Evolutionary conservation across 2,888 invertebrate genomes (phyloP), one percentile per base, ranked within the genome.

Genomic region (Macrosoma leucophasiata): DNA sequence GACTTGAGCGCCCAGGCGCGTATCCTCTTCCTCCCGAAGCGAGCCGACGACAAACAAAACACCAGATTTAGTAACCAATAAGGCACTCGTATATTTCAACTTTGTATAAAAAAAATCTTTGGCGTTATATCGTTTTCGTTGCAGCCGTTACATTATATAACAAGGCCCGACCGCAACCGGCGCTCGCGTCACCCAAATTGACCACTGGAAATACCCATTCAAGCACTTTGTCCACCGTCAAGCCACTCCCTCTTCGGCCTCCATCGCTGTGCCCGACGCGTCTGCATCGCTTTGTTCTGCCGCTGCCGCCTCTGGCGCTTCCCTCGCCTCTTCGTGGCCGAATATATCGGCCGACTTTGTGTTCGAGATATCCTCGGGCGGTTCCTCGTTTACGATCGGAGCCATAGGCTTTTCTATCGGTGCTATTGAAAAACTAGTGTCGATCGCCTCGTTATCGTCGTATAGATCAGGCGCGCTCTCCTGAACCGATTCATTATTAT

Each of bases 1-100:
- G 66, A 87, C 89, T 91, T 90, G 91, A 91, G 89, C 81, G 90
- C 88, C 87, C 89, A 88, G 91, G 87, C 90, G 85, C 65, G 89
- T 87, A n/a, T 87, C 87, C 89, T 77, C 79, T 66, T 61, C 66
- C 57, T 55, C 35, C 52, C 61, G 62, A 52, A 52, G 60, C 61
- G 21, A 14, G 28, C 24, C 52, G 70, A 43, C 61, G 62, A 57
- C 58, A 73, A 81, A 75, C 75, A 81, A 81, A 81, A 79, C 77
- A 76, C 76, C 72, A 68, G 47, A 56, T 36, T 70, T 62, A 65
- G 67, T 74, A 69, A 79, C 81, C 81, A 82, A 77, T 79, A 84
- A 82, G 82, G 84, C 84, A 82, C 82, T 79, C 75, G 73, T 82
- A 81, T 82, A 82, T 82, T 82, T 77, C 64, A 76, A 63, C 55